Conservation (phyloP, 2,888 invertebrate species). For the Chironomus riparius region DNA sequence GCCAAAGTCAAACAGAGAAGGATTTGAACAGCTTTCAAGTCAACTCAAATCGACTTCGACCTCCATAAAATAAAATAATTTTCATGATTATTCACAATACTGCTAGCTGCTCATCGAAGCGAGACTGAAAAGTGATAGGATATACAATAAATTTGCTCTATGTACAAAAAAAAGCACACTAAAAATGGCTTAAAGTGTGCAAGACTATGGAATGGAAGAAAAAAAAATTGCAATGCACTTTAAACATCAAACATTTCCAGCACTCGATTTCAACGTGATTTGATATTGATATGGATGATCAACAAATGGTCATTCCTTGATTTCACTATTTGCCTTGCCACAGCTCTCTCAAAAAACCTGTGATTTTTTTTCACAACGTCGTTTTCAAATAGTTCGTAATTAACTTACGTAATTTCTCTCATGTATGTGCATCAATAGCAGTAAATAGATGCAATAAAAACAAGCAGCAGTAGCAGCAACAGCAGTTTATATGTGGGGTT, state of each 20-base stretch:
- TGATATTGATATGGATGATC: not conserved
- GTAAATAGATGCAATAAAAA: not conserved
- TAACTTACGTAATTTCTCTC: conserved; percentile 1
- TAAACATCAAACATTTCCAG: too few relatives aligned
- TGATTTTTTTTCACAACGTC: not conserved
- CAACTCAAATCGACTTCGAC: too few relatives aligned
- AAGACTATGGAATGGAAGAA: too few relatives aligned
- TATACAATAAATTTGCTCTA: not conserved
- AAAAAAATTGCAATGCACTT: too few relatives aligned
- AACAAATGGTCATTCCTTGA: not conserved
- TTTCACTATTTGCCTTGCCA: not conserved
- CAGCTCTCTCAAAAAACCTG: not conserved
- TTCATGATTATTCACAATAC: not conserved
- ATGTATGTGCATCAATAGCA: not conserved
- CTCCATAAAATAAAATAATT: not conserved
- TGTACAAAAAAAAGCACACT: not conserved
- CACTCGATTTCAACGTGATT: too few relatives aligned
- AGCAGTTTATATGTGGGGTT: conserved; percentile 5
- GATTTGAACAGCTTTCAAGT: too few relatives aligned
- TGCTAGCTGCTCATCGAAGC: not conserved
- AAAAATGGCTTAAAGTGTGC: too few relatives aligned
- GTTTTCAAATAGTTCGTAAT: not conserved
- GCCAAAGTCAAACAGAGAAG: too few relatives aligned
- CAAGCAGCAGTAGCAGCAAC: not conserved
- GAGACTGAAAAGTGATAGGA: conserved; percentile 10